Base-by-base conservation (phyloP, 2,113 vertebrate species). In the Zosterops japonicus region DNA sequence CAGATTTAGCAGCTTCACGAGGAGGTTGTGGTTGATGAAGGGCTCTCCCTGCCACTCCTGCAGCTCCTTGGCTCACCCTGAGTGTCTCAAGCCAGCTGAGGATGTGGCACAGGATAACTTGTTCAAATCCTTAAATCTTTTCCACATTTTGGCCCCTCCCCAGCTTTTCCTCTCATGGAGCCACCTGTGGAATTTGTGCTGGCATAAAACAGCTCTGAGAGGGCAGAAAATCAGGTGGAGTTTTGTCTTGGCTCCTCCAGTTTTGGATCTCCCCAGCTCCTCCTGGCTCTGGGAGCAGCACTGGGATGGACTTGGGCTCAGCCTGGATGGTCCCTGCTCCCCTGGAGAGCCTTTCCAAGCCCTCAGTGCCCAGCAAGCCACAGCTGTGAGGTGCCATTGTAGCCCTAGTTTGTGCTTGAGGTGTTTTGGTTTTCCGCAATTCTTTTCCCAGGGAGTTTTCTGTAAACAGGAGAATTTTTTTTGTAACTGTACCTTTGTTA, bases 91-190 rank as follows among this genome's bases (percentile, higher is more conserved):
- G 74, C 35, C 67, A 80, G 57, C 50, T 76, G 57, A 42, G 84
- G 74, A 72, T 17, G 8, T 44, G 56, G 42, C 63, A 52, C 33
- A 5, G 15, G 46, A 1, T 4, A 56, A 72, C 2, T 11, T 72
- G 36, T 44, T 55, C 5, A 3, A 78, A 83, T 44, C 47, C 44
- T 83, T 15, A 11, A 53, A 29, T 67, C 55, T 74, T 76, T 61
- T 29, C 22, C 8, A 9, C 0, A 0, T 7, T 36, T 14, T 5
- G 1, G 17, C 4, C 28, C 7, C 2, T 4, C 28, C 8, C 3
- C 13, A 63, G 25, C 25, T 76, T 68, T 76, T 61, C 23, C 28
- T 46, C 2, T 18, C 49, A 23, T 5, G 11, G 21, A 83, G 25
- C 10, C 35, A 42, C 2, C 29, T 2, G 0, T 1, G 5, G 41